Conservation (phyloP, 2,797 vertebrate species). For the Megalops cyprinoides region DNA sequence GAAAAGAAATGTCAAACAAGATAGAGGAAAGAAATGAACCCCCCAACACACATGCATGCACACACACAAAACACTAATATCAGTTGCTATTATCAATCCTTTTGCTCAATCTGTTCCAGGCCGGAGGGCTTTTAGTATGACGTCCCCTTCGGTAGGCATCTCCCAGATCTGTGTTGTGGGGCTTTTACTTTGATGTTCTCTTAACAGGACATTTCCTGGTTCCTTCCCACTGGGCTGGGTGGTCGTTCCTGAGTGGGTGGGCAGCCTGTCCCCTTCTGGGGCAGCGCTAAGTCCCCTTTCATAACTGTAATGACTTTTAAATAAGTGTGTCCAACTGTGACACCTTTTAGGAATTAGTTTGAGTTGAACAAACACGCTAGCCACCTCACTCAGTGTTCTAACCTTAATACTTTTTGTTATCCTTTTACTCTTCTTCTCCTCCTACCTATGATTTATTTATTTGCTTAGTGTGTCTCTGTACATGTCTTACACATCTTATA, state of each 20-base stretch:
- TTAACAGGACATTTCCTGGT: background rate
- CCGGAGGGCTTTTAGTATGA: background rate
- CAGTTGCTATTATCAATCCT: background rate
- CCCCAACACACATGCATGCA: background rate
- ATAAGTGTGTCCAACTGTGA: background rate
- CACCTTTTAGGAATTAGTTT: background rate
- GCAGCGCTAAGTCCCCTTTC: background rate
- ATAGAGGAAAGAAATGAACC: too few species aligned
- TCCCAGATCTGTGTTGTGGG: background rate
- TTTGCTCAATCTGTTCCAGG: background rate
- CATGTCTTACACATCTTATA: too few species aligned
- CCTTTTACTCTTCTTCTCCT: too few species aligned
- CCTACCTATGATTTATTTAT: too few species aligned
- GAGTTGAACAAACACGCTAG: background rate
- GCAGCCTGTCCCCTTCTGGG: background rate
- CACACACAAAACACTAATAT: background rate
- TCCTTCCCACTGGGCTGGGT: background rate
- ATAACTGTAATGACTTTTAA: background rate
- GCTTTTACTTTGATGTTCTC: background rate
- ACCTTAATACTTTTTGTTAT: too few species aligned
- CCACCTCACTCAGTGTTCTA: background rate
- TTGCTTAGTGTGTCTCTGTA: too few species aligned
- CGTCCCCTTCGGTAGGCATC: too few species aligned
- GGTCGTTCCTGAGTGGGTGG: background rate
- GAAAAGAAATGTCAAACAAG: too few species aligned